Conservation (phyloP, 2,888 invertebrate genomes). For the Ceramica pisi region DNA sequence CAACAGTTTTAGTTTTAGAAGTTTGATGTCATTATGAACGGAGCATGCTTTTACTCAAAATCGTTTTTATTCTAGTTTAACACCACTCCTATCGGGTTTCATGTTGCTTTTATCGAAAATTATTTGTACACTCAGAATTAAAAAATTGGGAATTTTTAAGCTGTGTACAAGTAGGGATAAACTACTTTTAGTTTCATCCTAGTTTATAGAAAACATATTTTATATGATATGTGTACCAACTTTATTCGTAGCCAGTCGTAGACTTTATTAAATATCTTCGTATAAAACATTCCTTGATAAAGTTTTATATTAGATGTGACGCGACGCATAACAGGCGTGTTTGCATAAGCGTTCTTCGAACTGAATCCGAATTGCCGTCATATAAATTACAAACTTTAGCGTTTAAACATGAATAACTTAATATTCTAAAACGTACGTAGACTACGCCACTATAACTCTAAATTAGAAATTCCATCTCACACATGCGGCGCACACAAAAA, state of each 20-base stretch:
- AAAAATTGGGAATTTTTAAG: neutral
- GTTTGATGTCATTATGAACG: neutral
- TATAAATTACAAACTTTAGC: slow-evolving; percentile 57
- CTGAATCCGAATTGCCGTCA: slow-evolving; percentile 50
- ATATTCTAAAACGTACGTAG: slow-evolving; percentile 54
- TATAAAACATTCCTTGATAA: slow-evolving; percentile 47
- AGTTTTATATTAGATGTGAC: slow-evolving; percentile 50
- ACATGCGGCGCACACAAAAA: slow-evolving; percentile 70
- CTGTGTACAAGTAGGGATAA: neutral
- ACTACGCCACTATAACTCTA: slow-evolving; percentile 59
- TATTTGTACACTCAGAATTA: neutral
- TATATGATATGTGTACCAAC: slow-evolving; percentile 1
- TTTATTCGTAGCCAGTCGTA: slow-evolving; percentile 25
- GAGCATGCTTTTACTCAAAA: neutral
- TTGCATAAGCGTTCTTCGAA: slow-evolving; percentile 51
- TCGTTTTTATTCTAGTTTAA: neutral
- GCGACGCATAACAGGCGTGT: slow-evolving; percentile 39
- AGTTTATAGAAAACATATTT: slow-evolving; percentile 23
- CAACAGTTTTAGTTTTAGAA: neutral
- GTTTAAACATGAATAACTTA: slow-evolving; percentile 58
- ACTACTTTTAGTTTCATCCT: slow-evolving; percentile 13
- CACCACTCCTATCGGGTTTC: neutral
- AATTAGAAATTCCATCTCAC: slow-evolving; percentile 68
- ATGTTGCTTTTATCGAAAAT: neutral
- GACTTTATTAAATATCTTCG: slow-evolving; percentile 56